Evolutionary conservation across 2,797 vertebrate genomes (phyloP), one percentile per base, ranked within the genome.

Genomic region (Paguma larvata): DNA sequence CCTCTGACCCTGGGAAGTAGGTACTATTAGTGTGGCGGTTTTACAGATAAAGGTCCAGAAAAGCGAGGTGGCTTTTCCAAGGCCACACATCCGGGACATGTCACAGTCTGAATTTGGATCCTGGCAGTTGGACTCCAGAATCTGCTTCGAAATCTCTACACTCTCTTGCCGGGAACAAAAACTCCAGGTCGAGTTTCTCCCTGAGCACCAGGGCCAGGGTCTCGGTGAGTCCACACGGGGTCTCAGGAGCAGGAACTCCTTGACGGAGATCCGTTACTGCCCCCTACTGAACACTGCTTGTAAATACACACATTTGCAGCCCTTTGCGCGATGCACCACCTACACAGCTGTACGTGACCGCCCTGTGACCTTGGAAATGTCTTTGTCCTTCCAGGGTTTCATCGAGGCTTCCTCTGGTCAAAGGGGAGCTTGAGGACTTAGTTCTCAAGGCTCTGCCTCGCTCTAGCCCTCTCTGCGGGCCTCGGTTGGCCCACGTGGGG

Each of bases 401-500:
- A 32, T 9, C 4, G 38, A 38, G 41, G 53, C 25, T 19, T 32
- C 41, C 13, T 13, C 18, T 72, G 65, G 72, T n/a, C 56, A 27
- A 32, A 62, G 4, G 4, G 30, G 59, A 82, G 70, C 65, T 38
- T 9, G 21, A 44, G 34, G 23, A 59, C 44, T 30, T 9, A 21
- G 68, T 30, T 48, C 63, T 56, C 41, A 23, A 68, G 53, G 11
- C 41, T 27, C 15, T 21, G n/a, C 67, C 34, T 6, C 12, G 27
- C 30, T 30, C 85, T 23, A 38, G 6, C 18, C 23, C 27, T 44
- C 32, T 38, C 34, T 16, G 38, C 3, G 38, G 27, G 59, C 68
- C 70, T 65, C 3, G 0, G 15, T 68, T 44, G 41, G 53, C 25
- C 79, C 72, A 6, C 0, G 3, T 3, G 0, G 46, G 30, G n/a